phyloP scores from a whole-genome alignment of 1,140 invertebrate genomes.

The Heliconius hermathena region DNA sequence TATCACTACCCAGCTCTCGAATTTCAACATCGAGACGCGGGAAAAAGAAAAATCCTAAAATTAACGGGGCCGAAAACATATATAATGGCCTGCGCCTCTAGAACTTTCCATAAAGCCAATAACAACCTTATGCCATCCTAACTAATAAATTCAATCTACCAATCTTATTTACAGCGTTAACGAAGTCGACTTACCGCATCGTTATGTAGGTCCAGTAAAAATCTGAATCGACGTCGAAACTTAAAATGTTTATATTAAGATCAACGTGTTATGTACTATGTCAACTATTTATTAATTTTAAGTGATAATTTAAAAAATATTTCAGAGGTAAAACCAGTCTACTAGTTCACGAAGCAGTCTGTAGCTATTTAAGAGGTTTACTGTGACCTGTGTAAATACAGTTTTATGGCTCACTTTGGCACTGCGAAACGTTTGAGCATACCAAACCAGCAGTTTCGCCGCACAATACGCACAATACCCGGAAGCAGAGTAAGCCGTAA shows the following conservation, averaged over 20 bases:
- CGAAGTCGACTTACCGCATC: constrained; percentile 45
- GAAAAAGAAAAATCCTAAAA: constrained; percentile 63
- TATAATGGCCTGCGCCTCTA: constrained; percentile 68
- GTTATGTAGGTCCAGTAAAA: constrained; percentile 40
- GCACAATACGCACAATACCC: constrained; percentile 47
- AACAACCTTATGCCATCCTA: constrained; percentile 53
- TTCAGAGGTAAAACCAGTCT: constrained; percentile 78
- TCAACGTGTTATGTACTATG: constrained; percentile 61
- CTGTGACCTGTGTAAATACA: constrained; percentile 67
- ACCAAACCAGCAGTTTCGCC: constrained; percentile 55
- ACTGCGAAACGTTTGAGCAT: constrained; percentile 76
- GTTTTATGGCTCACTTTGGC: constrained; percentile 79
- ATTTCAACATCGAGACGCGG: constrained; percentile 46
- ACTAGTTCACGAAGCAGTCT: constrained; percentile 77
- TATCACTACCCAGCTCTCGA: constrained; percentile 62
- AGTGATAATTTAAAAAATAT: constrained; percentile 66
- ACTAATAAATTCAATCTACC: constrained; percentile 53
- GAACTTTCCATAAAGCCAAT: constrained; percentile 51
- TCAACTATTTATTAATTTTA: constrained; percentile 60
- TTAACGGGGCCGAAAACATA: constrained; percentile 79
- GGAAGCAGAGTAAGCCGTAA: constrained; percentile 79
- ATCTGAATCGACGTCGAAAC: constrained; percentile 38
- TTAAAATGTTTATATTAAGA: constrained; percentile 32
- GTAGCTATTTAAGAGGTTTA: constrained; percentile 70
- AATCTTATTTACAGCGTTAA: constrained; percentile 55